Evolutionary conservation across 2,888 invertebrate genomes (phyloP), one percentile per base, ranked within the genome.

Genomic region (Nesidiocoris tenuis): DNA sequence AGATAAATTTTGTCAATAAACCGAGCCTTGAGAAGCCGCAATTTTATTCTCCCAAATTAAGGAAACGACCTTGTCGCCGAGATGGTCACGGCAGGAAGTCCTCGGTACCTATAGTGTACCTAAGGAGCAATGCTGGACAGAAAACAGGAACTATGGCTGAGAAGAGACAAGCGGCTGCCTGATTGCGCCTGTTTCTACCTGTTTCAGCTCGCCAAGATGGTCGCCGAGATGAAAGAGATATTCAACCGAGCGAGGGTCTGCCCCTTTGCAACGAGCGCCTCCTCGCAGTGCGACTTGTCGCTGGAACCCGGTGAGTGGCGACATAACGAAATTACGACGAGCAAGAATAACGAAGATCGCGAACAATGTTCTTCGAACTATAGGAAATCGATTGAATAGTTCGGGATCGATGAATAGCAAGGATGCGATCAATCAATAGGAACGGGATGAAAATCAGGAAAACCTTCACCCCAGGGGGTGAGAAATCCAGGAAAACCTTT

Each of bases 151-250:
- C 74, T 74, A 74, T 63, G 64, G 63, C 56, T 74, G 63, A 63
- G 63, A 55, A 55, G 12, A 23, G n/a, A n/a, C n/a, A n/a, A n/a
- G n/a, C n/a, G n/a, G n/a, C 74, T 74, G 63, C 54, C 63, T 63
- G 39, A 25, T 23, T 63, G 61, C 17, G 39, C 64, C 70, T n/a
- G n/a, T n/a, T n/a, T n/a, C 57, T 70, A 21, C 67, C 39, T 39
- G 66, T 75, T 68, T 1, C 84, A 91, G 91, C 87, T 91, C 74
- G 89, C 90, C 80, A 89, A 89, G 81, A 81, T 91, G 39, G 89
- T 92, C 80, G 85, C 89, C 0, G 90, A 92, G 82, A 93, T 93
- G 93, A 92, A 91, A 81, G 91, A 91, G 80, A 86, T 90, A 23
- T 93, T 91, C 84, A 88, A 90, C 77, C 87, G 88, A 18, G 90